These are phyloP conservation scores for Branchinecta lindahli DNA, from an alignment of 1,140 invertebrate species.

Conservation along the genomic window DNA sequence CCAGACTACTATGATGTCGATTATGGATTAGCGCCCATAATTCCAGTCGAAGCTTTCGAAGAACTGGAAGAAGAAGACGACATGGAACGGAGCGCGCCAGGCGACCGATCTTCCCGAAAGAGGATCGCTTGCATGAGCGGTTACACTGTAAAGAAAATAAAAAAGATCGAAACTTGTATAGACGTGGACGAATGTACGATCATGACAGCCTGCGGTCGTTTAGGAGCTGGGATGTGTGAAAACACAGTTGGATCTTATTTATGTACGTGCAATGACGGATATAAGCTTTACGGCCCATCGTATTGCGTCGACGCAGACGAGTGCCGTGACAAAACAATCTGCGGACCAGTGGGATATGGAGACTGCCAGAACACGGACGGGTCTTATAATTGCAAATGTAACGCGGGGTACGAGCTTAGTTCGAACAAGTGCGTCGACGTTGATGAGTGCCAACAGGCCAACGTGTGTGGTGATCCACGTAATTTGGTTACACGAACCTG, in stretches of 20 bases:
- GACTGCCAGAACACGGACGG: conserved; percentile 82
- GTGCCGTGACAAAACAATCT: too few relatives aligned
- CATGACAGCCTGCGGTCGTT: conserved; percentile 20
- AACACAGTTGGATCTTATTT: conserved; percentile 22
- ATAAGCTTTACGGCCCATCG: conserved; percentile 25
- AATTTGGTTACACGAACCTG: background rate
- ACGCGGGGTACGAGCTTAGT: conserved; percentile 46
- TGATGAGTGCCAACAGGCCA: background rate
- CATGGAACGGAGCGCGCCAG: too few relatives aligned
- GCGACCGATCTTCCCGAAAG: too few relatives aligned
- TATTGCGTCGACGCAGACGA: too few relatives aligned
- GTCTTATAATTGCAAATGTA: conserved; percentile 78
- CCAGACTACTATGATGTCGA: too few relatives aligned
- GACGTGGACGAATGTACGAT: conserved; percentile 35
- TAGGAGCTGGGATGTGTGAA: conserved; percentile 24
- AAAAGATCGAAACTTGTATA: conserved; percentile 18
- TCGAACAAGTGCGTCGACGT: conserved; percentile 15
- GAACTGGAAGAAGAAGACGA: too few relatives aligned
- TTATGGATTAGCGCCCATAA: too few relatives aligned
- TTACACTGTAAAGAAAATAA: too few relatives aligned
- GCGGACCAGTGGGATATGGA: background rate
- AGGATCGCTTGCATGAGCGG: too few relatives aligned
- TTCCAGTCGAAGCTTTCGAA: too few relatives aligned
- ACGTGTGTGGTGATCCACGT: background rate
- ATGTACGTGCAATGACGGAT: conserved; percentile 21